Evolutionary conservation across 2,113 vertebrate genomes (phyloP), one percentile per base, ranked within the genome.

Genomic region (Apteryx mantelli): DNA sequence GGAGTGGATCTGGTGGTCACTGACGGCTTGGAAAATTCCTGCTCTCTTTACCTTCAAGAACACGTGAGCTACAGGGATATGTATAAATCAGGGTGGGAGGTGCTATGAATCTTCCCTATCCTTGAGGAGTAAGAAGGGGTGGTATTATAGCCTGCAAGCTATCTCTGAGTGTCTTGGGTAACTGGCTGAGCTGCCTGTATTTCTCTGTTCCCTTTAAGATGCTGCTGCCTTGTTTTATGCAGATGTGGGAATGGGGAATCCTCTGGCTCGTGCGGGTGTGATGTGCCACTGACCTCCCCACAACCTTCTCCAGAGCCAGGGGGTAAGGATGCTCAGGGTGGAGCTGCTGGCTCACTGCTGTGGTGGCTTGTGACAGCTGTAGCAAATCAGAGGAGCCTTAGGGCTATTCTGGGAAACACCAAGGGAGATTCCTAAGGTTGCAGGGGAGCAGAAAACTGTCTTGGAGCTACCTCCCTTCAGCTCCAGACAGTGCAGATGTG

Each of bases 341-440:
- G 60, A 86, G 86, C 91, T 2, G 2, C 58, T 25, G 3, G 80
- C 87, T 85, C 11, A 1, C 46, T 60, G 84, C 61, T 3, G 4
- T 0, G 8, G 68, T 85, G 93, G 38, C 63, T 79, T 73, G 79
- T 68, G 74, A 82, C 89, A 95, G 97, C 95, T 94, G 94, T 20
- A 34, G 93, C 79, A 86, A 93, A 82, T 93, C 60, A 90, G 73
- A 93, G 89, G 55, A 97, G 94, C 91, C 42, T 70, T 86, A 82
- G 87, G 89, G 91, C 76, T 95, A 52, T 94, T 94, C 89, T 91
- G 76, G 91, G 93, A 94, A 95, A 94, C 92, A 81, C 91, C 86
- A 82, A 89, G 88, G 92, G 95, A 95, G 89, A 95, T 96, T 88
- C 93, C 93, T 75, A 22, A 88, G 89, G 77, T 95, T 93, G 96